phyloP scores from a whole-genome alignment of 2,888 invertebrate genomes.

The Stenoptilia bipunctidactyla region DNA sequence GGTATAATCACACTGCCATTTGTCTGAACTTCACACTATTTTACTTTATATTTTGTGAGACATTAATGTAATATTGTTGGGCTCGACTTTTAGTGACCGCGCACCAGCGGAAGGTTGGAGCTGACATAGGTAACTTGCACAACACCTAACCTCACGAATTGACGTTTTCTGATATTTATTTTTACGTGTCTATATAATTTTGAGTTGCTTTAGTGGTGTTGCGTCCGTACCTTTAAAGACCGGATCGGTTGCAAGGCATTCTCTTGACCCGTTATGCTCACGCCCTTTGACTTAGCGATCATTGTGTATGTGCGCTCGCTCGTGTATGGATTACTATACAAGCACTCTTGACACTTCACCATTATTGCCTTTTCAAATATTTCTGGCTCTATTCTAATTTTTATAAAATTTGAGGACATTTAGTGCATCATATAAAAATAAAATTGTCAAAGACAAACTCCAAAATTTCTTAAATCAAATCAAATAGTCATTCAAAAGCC shows the following conservation, averaged over 20 bases:
- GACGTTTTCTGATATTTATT: constrained; percentile 66
- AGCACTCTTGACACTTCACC: constrained; percentile 59
- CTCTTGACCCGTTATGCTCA: constrained; percentile 65
- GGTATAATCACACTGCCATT: constrained; percentile 28
- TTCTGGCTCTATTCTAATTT: constrained; percentile 53
- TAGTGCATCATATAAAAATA: constrained; percentile 65
- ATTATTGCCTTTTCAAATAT: constrained; percentile 56
- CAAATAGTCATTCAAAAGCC: constrained; percentile 17
- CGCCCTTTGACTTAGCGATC: constrained; percentile 59
- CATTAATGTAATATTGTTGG: constrained; percentile 64
- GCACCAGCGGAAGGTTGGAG: constrained; percentile 79
- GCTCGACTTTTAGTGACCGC: constrained; percentile 76
- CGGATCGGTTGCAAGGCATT: constrained; percentile 68
- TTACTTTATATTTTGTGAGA: constrained; percentile 46
- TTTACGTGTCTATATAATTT: constrained; percentile 65
- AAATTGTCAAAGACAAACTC: constrained; percentile 19
- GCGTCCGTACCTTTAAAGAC: constrained; percentile 68
- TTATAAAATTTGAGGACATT: constrained; percentile 43
- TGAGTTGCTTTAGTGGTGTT: constrained; percentile 72
- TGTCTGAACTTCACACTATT: constrained; percentile 40
- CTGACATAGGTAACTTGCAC: constrained; percentile 78
- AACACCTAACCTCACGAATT: constrained; percentile 68
- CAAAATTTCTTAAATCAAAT: constrained; percentile 19
- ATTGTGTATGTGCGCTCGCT: constrained; percentile 70
- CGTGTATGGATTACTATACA: constrained; percentile 55